Evolutionary conservation across 2,888 invertebrate genomes (phyloP).

Genomic region (Tipula helvola): DNA sequence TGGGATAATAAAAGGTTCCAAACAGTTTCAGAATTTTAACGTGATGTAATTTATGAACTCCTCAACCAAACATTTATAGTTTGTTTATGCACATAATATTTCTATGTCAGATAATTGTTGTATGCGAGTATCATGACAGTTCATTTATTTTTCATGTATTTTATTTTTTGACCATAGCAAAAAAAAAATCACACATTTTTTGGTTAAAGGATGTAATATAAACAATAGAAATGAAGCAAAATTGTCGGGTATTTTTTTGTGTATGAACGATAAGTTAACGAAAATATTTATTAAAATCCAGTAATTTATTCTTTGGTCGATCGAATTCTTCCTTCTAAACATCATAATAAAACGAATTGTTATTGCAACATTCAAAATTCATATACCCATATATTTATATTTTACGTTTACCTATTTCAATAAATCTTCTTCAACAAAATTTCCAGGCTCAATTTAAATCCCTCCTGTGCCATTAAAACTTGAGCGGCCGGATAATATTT

Average conservation of each 20-base stretch:
- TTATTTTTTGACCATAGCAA: not conserved
- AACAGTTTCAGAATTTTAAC: not conserved
- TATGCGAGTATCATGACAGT: not conserved
- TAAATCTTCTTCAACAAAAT: conserved; percentile 22
- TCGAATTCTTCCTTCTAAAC: too few relatives aligned
- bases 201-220: not conserved
- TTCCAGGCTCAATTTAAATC: conserved; percentile 33
- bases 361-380: too few relatives aligned
- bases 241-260: too few relatives aligned
- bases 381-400: too few relatives aligned
- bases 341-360: too few relatives aligned
- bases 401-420: too few relatives aligned
- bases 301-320: not conserved
- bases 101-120: not conserved
- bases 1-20: too few relatives aligned
- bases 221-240: not conserved
- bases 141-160: not conserved
- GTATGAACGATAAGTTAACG: too few relatives aligned
- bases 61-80: not conserved
- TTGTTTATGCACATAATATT: not conserved
- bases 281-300: not conserved
- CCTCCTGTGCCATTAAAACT: conserved; percentile 31
- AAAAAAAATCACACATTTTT: not conserved
- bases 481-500: conserved; percentile 30
- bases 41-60: not conserved